Evolutionary conservation across 2,888 invertebrate genomes (phyloP).

Genomic region (Hypercompe scribonia): DNA sequence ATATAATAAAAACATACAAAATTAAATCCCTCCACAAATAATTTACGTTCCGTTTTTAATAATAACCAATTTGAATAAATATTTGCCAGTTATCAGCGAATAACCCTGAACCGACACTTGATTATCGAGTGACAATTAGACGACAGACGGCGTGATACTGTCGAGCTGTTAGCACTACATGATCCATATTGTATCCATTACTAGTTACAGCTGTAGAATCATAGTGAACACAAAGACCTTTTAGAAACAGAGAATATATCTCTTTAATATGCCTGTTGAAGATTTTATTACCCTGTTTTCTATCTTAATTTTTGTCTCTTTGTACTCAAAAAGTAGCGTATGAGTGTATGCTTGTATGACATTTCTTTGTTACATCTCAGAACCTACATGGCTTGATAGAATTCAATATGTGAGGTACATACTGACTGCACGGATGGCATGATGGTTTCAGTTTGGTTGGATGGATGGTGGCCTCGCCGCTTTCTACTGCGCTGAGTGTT

Average conservation of each 20-base stretch:
- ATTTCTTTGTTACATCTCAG: too few species aligned
- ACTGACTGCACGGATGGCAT: too few species aligned
- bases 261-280: background rate
- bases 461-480: too few species aligned
- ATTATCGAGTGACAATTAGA: conserved; percentile 52
- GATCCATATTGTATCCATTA: conserved; percentile 25
- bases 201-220: background rate
- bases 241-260: background rate
- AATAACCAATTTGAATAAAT: background rate
- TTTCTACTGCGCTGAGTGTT: too few species aligned
- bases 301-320: background rate
- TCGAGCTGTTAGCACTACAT: conserved; percentile 28
- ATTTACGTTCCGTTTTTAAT: too few species aligned
- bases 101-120: conserved; percentile 40
- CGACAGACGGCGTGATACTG: conserved; percentile 53
- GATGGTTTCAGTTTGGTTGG: too few species aligned
- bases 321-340: too few species aligned
- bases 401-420: too few species aligned
- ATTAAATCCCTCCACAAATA: too few species aligned
- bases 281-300: background rate
- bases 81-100: background rate
- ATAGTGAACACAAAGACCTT: background rate
- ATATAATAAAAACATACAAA: too few species aligned
- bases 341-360: too few species aligned
- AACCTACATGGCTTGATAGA: too few species aligned